Evolutionary conservation across 2,888 invertebrate species (phyloP).

Genomic region (Dascillus cervinus): DNA sequence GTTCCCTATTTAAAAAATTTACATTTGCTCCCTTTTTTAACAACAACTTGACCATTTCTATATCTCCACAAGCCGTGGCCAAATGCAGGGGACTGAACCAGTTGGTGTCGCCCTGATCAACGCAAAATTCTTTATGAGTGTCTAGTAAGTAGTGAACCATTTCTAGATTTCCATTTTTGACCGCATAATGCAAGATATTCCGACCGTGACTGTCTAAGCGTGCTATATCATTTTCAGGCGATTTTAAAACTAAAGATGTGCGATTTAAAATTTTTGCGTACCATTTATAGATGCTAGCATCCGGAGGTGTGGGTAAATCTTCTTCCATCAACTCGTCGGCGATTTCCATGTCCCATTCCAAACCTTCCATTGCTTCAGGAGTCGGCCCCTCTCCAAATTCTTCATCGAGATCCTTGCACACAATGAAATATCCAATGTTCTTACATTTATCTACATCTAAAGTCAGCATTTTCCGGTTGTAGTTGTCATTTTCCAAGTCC

Average conservation of each 20-base stretch:
- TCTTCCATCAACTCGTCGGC: conserved; percentile 40
- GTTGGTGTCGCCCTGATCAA: conserved; percentile 58
- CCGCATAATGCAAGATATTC: conserved; percentile 68
- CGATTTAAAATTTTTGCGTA: conserved; percentile 67
- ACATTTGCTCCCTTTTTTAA: conserved; percentile 54
- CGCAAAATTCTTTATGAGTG: conserved; percentile 48
- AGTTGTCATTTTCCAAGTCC: conserved; percentile 27
- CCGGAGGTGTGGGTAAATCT: conserved; percentile 17
- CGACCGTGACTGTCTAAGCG: conserved; percentile 56
- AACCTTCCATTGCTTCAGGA: conserved; percentile 51
- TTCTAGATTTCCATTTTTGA: conserved; percentile 55
- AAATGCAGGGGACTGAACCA: conserved; percentile 63
- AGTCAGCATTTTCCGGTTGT: conserved; percentile 37
- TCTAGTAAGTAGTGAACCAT: conserved; percentile 52
- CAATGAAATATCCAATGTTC: conserved; percentile 45
- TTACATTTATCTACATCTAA: conserved; percentile 32
- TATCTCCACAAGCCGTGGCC: conserved; percentile 52
- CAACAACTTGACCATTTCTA: conserved; percentile 50
- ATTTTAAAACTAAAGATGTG: conserved; percentile 43
- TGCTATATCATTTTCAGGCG: conserved; percentile 45
- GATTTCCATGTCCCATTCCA: conserved; percentile 73
- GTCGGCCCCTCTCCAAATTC: conserved; percentile 40
- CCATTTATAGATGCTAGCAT: conserved; percentile 52
- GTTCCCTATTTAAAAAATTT: conserved; percentile 41
- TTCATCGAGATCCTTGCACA: conserved; percentile 38